Evolutionary conservation across 2,113 vertebrate genomes (phyloP), one percentile per base, ranked within the genome.

Genomic region (Psephotus haematonotus): DNA sequence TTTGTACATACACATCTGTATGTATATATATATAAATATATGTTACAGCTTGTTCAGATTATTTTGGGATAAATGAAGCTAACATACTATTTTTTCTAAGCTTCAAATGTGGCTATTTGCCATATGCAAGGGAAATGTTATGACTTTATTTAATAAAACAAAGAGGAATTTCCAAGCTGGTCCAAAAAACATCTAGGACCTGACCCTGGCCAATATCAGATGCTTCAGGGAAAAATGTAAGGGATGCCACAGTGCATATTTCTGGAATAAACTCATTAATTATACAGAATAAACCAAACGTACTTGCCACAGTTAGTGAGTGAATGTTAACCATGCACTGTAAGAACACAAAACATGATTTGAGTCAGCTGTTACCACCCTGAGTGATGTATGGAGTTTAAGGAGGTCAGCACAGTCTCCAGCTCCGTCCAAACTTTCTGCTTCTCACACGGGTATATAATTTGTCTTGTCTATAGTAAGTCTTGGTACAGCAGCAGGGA

Each of bases 191-290:
- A 27, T 67, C 35, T 63, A 63, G 35, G 47, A 67, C 86, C 71
- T 93, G 47, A 90, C 69, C 72, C 93, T 90, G 94, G 86, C 72
- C 72, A 94, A 24, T 93, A 91, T 93, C 94, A 94, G 71, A 96
- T 83, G 64, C 90, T 93, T 97, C 93, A 96, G 53, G 96, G 39
- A 92, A 97, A 94, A 96, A 96, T 88, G 60, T 81, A 64, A 93
- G 84, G 76, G 80, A 93, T 94, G 79, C 76, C 78, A 47, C 10
- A 2, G 52, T 53, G 81, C 5, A 1, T 90, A 78, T 88, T 94
- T 96, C 72, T 93, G 80, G 80, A 88, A 93, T 65, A 94, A 94
- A 93, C 79, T 92, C 22, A 0, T 92, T 85, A 82, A 92, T 93
- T 94, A 81, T 47, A 69, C 53, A 72, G 62, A 81, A 75, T 91